A percentile compares a stretch with the other conserved stretches of the same genome.
phyloP scores from a whole-genome alignment of 2,797 vertebrate genomes.

The Gouania willdenowi region DNA sequence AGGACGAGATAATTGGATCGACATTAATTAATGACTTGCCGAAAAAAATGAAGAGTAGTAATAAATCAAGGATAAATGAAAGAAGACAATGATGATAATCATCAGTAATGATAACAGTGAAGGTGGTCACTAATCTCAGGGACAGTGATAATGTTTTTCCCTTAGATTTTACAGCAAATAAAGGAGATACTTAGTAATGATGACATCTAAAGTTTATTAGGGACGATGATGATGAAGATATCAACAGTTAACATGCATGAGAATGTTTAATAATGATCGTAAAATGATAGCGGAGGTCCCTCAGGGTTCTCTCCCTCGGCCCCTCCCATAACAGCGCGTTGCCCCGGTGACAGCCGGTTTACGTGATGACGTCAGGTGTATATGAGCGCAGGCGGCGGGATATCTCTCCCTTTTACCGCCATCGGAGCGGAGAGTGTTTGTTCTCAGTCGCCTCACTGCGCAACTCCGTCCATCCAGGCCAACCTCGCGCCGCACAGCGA shows the following conservation, averaged over 20 bases:
- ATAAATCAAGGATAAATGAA: too few relatives aligned
- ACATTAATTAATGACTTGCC: too few relatives aligned
- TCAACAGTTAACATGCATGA: not conserved
- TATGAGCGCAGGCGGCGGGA: conserved; percentile 96
- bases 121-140: too few relatives aligned
- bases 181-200: too few relatives aligned
- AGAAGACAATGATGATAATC: too few relatives aligned
- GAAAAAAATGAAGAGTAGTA: too few relatives aligned
- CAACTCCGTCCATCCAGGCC: conserved; percentile 54
- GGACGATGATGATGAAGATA: not conserved
- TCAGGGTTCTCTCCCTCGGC: not conserved
- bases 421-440: conserved; percentile 83
- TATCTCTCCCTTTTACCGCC: conserved; percentile 90
- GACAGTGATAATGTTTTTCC: too few relatives aligned
- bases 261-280: not conserved
- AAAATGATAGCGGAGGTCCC: not conserved
- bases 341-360: conserved; percentile 72
- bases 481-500: conserved; percentile 40
- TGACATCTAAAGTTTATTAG: not conserved
- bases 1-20: too few relatives aligned
- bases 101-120: too few relatives aligned
- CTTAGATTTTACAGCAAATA: too few relatives aligned
- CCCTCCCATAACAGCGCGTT: conserved; percentile 40
- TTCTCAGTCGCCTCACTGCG: conserved; percentile 68
- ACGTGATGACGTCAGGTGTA: conserved; percentile 94